Evolutionary conservation across 2,888 invertebrate species (phyloP).

Genomic region (Anorthoa munda): DNA sequence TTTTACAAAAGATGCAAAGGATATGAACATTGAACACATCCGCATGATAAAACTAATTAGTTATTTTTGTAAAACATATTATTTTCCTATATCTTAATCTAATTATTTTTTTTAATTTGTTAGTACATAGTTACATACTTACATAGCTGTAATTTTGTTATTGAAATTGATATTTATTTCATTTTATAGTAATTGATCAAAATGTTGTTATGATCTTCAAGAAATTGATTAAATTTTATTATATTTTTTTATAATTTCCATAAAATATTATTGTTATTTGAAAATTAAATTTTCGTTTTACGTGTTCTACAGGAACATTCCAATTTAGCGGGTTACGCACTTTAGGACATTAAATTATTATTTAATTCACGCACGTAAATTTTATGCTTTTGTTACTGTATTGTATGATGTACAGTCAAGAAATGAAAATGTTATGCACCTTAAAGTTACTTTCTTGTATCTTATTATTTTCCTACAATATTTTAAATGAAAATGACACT

Average conservation of each 20-base stretch:
- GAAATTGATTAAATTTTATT: slow-evolving; percentile 19
- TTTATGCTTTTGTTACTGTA: not conserved
- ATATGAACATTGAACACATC: slow-evolving; percentile 23
- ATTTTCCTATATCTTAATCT: slow-evolving; percentile 32
- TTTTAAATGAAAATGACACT: not conserved
- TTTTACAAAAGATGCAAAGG: slow-evolving; percentile 19
- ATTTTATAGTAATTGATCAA: slow-evolving; percentile 37
- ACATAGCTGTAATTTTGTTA: slow-evolving; percentile 39
- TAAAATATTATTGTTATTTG: not conserved
- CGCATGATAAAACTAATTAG: slow-evolving; percentile 16
- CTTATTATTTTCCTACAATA: too few relatives aligned
- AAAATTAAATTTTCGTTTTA: slow-evolving; percentile 10
- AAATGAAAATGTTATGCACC: slow-evolving; percentile 1
- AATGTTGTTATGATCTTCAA: slow-evolving; percentile 19
- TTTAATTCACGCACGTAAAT: not conserved
- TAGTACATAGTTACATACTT: slow-evolving; percentile 6
- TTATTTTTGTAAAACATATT: slow-evolving; percentile 37
- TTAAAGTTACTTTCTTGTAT: too few relatives aligned
- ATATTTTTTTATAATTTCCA: slow-evolving; percentile 8
- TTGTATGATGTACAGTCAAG: not conserved
- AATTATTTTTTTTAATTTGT: slow-evolving; percentile 35
- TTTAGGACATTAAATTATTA: not conserved
- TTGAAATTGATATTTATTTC: slow-evolving; percentile 33
- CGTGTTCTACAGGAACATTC: slow-evolving; percentile 47
- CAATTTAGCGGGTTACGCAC: slow-evolving; percentile 12